Base-by-base conservation (phyloP, 2,113 vertebrate genomes). In the Melanostigma gelatinosum region DNA sequence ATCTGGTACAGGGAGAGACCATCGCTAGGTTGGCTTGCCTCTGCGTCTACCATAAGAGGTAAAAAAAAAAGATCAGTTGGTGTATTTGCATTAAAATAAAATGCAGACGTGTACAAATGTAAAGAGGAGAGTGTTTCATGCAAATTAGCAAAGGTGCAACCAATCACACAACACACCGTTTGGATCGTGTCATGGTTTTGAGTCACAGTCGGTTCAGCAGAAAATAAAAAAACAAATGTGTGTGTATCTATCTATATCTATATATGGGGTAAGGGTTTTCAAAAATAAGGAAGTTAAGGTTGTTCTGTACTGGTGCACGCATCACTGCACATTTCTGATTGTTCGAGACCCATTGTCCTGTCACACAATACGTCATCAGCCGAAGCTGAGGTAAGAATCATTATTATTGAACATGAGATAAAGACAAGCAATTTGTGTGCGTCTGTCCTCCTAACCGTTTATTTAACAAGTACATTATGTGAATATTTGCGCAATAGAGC, bases 21-120 rank as follows among this genome's bases (percentile, higher is more conserved):
- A 96, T 95, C 24, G 94, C 95, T 54, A 89, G 95, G 38, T 93
- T 96, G 83, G 94, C 95, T 60, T 96, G 95, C 76, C 94, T 96
- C 71, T 96, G 95, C 27, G 94, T 96, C 88, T 96, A 96, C 83
- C 95, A 96, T 77, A 96, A 96, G 87, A 94, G 94, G 95, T 96
- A 91, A 89, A 18, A 18, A 27, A 48, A 89, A 22, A 15, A 52
- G 34, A 27, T 62, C 52, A 38, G 24, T 29, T 50, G 15, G 20
- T 77, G 10, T 8, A 54, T 75, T 66, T 71, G n/a, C 66, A 32
- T 77, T 6, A 27, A 0, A 72, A 22, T 57, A 16, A 71, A 71
- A 61, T n/a, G 8, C 24, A 50, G 42, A 66, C 10, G n/a, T 8
- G 46, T 13, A 32, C n/a, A 34, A 36, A 7, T 20, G 15, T 16